Evolutionary conservation across 2,113 vertebrate genomes (phyloP).

Genomic region (Pelusios castaneus): DNA sequence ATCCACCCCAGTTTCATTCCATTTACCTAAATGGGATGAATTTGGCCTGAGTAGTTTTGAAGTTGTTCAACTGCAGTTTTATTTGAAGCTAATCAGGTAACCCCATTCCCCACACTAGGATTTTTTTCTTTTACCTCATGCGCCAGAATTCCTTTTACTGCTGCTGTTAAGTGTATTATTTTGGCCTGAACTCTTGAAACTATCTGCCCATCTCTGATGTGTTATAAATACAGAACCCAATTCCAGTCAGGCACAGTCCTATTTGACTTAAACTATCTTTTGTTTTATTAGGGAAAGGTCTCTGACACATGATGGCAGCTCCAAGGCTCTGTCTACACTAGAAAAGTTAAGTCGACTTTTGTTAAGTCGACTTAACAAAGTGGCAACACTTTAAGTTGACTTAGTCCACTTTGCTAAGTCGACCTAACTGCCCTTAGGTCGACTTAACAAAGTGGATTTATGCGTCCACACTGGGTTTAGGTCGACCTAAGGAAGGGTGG

Average conservation of each 20-base stretch:
- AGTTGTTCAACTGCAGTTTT: neutral
- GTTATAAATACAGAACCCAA: slow-evolving; percentile 15
- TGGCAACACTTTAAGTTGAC: too few relatives aligned
- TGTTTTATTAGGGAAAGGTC: slow-evolving; percentile 7
- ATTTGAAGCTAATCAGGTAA: neutral
- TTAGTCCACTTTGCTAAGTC: too few relatives aligned
- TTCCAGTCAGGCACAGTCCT: neutral
- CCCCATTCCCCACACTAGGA: neutral
- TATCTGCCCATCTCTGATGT: neutral
- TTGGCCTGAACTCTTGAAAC: neutral
- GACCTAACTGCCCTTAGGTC: too few relatives aligned
- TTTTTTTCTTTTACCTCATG: neutral
- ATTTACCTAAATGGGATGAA: neutral
- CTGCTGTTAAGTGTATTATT: neutral
- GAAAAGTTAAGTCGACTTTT: too few relatives aligned
- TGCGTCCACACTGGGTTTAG: too few relatives aligned
- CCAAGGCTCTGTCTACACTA: too few relatives aligned
- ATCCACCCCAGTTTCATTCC: neutral
- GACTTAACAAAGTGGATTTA: too few relatives aligned
- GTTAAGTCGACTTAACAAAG: too few relatives aligned
- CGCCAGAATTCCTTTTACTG: neutral
- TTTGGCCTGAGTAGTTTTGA: neutral
- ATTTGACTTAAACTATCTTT: neutral
- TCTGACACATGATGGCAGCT: neutral
- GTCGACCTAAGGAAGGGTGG: too few relatives aligned